Conservation (phyloP, 2,888 invertebrate species). For the Hyppa rectilinea region DNA sequence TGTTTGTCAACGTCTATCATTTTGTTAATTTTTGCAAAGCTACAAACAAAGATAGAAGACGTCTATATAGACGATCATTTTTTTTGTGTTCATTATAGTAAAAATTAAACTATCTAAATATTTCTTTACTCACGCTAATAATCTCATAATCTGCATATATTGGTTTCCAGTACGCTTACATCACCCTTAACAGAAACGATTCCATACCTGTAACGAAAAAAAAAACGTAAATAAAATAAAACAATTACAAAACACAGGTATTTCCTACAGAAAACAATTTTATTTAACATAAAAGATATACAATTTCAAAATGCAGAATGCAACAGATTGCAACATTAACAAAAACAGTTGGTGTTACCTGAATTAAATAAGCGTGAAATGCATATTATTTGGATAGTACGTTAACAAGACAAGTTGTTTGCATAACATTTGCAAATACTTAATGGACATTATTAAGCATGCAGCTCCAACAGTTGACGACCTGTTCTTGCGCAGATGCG, state of each 20-base stretch:
- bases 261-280: slow-evolving; percentile 13
- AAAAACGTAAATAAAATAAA: slow-evolving; percentile 14
- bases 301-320: slow-evolving; percentile 39
- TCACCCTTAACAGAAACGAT: neutral
- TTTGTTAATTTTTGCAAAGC: neutral
- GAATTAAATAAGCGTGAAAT: slow-evolving; percentile 47
- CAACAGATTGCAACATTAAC: slow-evolving; percentile 42
- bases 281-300: slow-evolving; percentile 16
- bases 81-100: neutral
- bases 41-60: neutral
- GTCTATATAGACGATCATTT: neutral
- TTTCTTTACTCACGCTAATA: slow-evolving; percentile 17
- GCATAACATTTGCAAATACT: slow-evolving; percentile 38
- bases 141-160: slow-evolving; percentile 7
- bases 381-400: slow-evolving; percentile 26
- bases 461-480: neutral
- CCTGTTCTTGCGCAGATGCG: too few species aligned
- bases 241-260: slow-evolving; percentile 9
- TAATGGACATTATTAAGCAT: slow-evolving; percentile 10
- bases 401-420: slow-evolving; percentile 43
- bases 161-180: neutral
- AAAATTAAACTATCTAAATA: neutral
- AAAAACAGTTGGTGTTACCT: slow-evolving; percentile 32
- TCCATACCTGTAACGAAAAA: slow-evolving; percentile 43
- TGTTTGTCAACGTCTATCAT: neutral